Evolutionary conservation across 2,113 vertebrate species (phyloP), one percentile per base, ranked within the genome.

Genomic region (Ictalurus furcatus): DNA sequence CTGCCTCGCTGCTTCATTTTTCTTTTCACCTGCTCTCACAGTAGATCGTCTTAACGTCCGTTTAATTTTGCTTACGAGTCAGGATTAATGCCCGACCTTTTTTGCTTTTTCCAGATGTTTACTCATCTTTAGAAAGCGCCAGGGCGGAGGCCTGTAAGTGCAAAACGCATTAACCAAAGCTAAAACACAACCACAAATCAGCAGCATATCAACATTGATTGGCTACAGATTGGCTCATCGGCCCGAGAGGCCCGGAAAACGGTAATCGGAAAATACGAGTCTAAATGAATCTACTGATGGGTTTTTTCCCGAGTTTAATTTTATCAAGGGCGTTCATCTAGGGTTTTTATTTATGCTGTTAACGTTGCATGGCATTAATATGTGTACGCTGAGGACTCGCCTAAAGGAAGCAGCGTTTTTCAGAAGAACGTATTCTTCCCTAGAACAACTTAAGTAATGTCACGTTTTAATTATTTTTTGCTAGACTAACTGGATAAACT

Each of bases 41-140:
- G 59, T 76, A 80, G 37, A 76, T 37, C 59, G 71, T 52, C 61
- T 80, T 89, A 78, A 63, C 67, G 74, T 85, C 40, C 0, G 44
- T 69, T 85, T 81, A 30, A 30, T 80, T 56, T 34, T 69, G 40
- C 25, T 73, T 34, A 30, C 12, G 63, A 28, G 74, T 78, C 71
- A 86, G 85, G 56, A 44, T 52, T 87, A 25, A 48, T 44, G 40
- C 74, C 74, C 40, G 9, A 61, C 6, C 23, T 87, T n/a, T 56
- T 59, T 21, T 34, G 34, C 23, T 25, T 40, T 40, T 59, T 48
- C 16, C 6, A 59, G 54, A 59, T n/a, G 34, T 30, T 12, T 58
- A 48, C 9, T 56, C 71, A 11, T 59, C 34, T 54, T 54, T 54
- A 58, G n/a, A 84, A 54, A 23, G 44, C 52, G 25, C 23, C 6